Evolutionary conservation across 2,888 invertebrate species (phyloP), one percentile per base, ranked within the genome.

Genomic region (Ophioninae sp.): DNA sequence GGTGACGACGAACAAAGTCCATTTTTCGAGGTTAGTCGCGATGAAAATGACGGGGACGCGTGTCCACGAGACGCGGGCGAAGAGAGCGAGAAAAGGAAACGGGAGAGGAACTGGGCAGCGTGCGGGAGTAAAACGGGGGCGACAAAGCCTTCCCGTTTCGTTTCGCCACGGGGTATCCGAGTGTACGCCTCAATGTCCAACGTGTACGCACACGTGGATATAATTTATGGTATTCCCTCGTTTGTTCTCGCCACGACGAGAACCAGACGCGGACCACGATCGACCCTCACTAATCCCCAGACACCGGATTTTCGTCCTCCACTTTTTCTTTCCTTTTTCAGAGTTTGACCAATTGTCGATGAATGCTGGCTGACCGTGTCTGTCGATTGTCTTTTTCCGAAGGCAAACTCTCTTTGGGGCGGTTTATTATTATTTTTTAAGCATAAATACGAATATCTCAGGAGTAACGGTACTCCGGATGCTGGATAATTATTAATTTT

Each of bases 81-180:
- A 59, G 58, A 59, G 20, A 58, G 17, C 51, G 30, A 56, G 20
- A 65, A 22, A n/a, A 75, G 17, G 20, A 22, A 51, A n/a, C 67
- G 17, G 58, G 44, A 64, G 58, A 65, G 63, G 63, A 79, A 72
- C 51, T 68, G 30, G 30, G 67, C 39, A 51, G 63, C 63, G 63
- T 13, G 81, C 81, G 81, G 84, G 82, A 84, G 83, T 86, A 81
- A 78, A 87, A 86, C 83, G 83, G 83, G 77, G 86, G 85, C 87
- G 88, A 91, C 90, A 90, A 91, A 91, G 89, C 88, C 87, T 88
- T 88, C 84, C 88, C 87, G 88, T 88, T 88, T 86, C 58, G 64
- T 86, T 88, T 87, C 88, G 88, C 90, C 84, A 86, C 89, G 87
- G 88, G 90, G 87, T 87, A 88, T 87, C 88, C 89, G 87, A 85